A percentile compares a stretch with the other conserved stretches of the same genome.
Evolutionary conservation across 2,797 vertebrate genomes (phyloP).

Genomic region (Ambastaia sidthimunki): DNA sequence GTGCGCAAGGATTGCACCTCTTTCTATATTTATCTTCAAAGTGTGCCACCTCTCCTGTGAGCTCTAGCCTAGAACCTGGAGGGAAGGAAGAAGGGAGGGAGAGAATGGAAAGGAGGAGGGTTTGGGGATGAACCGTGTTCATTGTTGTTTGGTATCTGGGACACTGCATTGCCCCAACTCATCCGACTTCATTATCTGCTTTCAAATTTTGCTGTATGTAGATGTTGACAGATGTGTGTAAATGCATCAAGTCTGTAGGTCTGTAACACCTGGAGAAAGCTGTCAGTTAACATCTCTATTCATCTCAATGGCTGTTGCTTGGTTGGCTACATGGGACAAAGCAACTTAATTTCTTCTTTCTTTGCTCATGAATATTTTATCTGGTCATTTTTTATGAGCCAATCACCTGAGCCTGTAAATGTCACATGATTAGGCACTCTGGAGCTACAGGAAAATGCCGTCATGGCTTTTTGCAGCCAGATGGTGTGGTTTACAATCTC

Average conservation of each 20-base stretch:
- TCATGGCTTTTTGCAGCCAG: too few relatives aligned
- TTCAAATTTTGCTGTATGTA: not conserved
- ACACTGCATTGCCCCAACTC: conserved; percentile 59
- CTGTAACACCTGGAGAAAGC: not conserved
- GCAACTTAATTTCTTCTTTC: not conserved
- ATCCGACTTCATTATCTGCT: conserved; percentile 34
- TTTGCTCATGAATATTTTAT: not conserved
- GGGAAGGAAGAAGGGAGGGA: conserved; percentile 34
- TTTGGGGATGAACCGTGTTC: conserved; percentile 52
- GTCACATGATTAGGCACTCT: not conserved
- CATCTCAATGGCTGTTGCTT: not conserved
- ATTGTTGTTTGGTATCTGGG: conserved; percentile 53
- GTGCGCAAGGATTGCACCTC: conserved; percentile 76
- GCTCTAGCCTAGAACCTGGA: conserved; percentile 85
- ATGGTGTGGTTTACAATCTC: too few relatives aligned
- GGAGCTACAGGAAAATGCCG: too few relatives aligned
- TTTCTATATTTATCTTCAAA: conserved; percentile 88
- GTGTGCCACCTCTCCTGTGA: conserved; percentile 92
- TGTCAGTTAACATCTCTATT: not conserved
- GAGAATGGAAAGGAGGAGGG: conserved; percentile 50
- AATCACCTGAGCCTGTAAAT: not conserved
- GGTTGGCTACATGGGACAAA: not conserved
- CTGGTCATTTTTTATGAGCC: not conserved
- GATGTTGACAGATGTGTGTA: too few relatives aligned
- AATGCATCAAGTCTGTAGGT: not conserved